phyloP scores from a whole-genome alignment of 1,140 invertebrate species.

The Cryptotermes secundus region DNA sequence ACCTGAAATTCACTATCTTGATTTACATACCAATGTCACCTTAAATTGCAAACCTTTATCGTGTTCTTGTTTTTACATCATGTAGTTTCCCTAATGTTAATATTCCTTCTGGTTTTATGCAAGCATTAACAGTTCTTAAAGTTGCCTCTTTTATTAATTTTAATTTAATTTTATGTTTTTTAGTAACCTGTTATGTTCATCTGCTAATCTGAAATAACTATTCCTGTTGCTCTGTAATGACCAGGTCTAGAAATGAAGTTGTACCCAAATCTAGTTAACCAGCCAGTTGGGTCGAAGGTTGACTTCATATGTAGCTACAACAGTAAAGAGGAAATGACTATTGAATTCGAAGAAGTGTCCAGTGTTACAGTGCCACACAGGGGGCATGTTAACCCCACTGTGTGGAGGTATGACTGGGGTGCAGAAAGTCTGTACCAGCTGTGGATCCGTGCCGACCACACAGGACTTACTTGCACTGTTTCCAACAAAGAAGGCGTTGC shows the following conservation, averaged over 20 bases:
- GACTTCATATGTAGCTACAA: slow-evolving; percentile 55
- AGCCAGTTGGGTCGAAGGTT: slow-evolving; percentile 45
- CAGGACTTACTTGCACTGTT: background rate
- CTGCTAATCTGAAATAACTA: too few species aligned
- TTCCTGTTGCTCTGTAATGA: background rate
- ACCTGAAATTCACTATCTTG: too few species aligned
- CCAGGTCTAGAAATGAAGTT: slow-evolving; percentile 54
- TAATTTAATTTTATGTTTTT: too few species aligned
- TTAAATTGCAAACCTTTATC: too few species aligned
- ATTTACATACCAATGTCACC: too few species aligned
- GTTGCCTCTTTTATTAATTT: too few species aligned
- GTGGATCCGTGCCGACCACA: background rate
- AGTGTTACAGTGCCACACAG: slow-evolving; percentile 30
- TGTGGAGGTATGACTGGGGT: slow-evolving; percentile 22
- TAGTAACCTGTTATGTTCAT: too few species aligned
- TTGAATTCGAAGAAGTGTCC: slow-evolving; percentile 46
- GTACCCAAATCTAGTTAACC: slow-evolving; percentile 49
- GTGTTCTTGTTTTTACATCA: too few species aligned
- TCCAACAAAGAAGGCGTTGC: slow-evolving; percentile 1
- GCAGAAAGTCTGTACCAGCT: background rate
- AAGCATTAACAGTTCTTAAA: too few species aligned
- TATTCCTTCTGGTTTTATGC: too few species aligned
- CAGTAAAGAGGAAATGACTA: slow-evolving; percentile 46
- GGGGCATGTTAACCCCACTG: background rate
- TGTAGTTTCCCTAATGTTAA: too few species aligned